Base-by-base conservation (phyloP, 2,888 invertebrate species). In the Cerastoderma edule region DNA sequence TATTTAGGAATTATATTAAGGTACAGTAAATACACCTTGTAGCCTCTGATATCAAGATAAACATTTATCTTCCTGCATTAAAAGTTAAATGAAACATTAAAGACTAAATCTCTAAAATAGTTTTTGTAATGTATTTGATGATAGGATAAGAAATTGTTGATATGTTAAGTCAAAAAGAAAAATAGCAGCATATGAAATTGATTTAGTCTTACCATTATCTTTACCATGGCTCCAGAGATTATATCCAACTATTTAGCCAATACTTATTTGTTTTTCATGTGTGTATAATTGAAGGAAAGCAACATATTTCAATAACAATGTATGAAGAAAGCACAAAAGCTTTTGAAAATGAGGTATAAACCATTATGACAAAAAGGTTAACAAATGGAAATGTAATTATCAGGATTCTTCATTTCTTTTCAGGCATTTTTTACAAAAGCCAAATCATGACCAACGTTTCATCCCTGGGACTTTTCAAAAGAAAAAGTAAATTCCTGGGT, bases 1-100 rank as follows among this genome's bases (percentile, higher is more conserved):
- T 91, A 57, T 94, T 93, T 85, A 93, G 92, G 79, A 90, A 89
- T 70, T 94, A 92, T 89, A 86, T 93, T 50, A 94, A 93, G 91
- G 94, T 93, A 88, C 85, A 89, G 68, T 24, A 33, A 22, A 10
- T 57, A 53, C 8, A 53, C 8, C 5, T 27, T n/a, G 16, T 57
- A 13, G n/a, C 22, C 53, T 22, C 8, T 8, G 8, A 8, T 6
- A n/a, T 8, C n/a, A 16, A n/a, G 24, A n/a, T n/a, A n/a, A n/a
- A n/a, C n/a, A n/a, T n/a, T n/a, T n/a, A n/a, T n/a, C n/a, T n/a
- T n/a, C n/a, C n/a, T n/a, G n/a, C n/a, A n/a, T n/a, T n/a, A n/a
- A n/a, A n/a, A n/a, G n/a, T n/a, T n/a, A n/a, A n/a, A n/a, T n/a
- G n/a, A n/a, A n/a, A n/a, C n/a, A n/a, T n/a, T n/a, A n/a, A n/a